phyloP scores from a whole-genome alignment of 2,113 vertebrate species.

The Thunnus maccoyii region DNA sequence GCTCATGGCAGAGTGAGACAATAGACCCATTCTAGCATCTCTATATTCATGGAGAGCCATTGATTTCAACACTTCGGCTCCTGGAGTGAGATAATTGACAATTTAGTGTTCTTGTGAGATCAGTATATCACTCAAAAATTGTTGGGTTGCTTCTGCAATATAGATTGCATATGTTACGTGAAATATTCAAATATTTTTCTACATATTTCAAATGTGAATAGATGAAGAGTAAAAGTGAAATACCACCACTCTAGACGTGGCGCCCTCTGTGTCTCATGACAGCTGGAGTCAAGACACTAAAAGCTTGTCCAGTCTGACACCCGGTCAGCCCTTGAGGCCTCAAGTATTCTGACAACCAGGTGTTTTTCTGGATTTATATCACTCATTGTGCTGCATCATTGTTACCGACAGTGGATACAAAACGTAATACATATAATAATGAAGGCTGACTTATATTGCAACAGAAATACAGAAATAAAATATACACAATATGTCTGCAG shows the following conservation, averaged over 20 bases:
- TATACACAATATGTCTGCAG: no score
- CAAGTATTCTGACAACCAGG: neutral
- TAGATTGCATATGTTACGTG: no score
- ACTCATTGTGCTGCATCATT: no score
- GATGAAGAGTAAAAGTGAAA: neutral
- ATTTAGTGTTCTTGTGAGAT: neutral
- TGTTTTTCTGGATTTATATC: neutral
- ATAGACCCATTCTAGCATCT: neutral
- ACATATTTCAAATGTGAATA: no score
- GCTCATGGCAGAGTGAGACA: constrained; percentile 21
- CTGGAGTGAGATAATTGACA: neutral
- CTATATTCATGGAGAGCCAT: neutral
- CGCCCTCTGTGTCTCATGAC: no score
- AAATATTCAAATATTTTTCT: no score
- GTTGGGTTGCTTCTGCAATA: no score
- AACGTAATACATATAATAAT: no score
- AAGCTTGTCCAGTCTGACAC: neutral
- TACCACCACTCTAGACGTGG: no score
- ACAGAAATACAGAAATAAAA: no score
- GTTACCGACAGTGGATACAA: no score
- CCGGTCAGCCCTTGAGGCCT: neutral
- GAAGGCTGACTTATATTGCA: no score
- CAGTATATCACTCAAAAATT: neutral
- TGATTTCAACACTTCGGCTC: neutral
- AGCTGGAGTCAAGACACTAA: neutral